Evolutionary conservation across 2,113 vertebrate genomes (phyloP).

Genomic region (Aix galericulata): DNA sequence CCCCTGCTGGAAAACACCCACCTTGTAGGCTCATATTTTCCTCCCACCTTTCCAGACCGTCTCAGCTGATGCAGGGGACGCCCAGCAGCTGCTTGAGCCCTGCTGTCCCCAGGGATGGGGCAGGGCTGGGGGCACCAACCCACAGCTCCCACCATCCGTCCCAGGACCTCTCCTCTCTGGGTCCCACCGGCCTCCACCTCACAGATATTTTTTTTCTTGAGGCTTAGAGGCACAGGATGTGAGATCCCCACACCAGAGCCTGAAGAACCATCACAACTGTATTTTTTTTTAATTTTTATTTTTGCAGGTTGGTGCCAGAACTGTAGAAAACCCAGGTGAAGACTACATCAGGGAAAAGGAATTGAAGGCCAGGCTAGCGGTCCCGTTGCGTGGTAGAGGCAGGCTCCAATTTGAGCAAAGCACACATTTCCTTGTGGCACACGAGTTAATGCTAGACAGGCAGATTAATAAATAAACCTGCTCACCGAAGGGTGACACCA

Average conservation of each 20-base stretch:
- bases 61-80: background rate
- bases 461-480: conserved; percentile 66
- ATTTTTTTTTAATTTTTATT: background rate
- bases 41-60: background rate
- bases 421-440: background rate
- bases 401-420: background rate
- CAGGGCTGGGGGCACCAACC: background rate
- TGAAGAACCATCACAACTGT: background rate
- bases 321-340: background rate
- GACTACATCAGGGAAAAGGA: background rate
- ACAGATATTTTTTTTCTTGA: background rate
- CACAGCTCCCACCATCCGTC: background rate
- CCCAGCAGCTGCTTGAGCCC: background rate
- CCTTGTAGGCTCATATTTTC: background rate
- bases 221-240: background rate
- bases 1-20: background rate
- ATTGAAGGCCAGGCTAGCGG: background rate
- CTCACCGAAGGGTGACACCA: conserved; percentile 18
- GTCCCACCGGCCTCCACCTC: background rate
- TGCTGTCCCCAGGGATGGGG: background rate
- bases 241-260: background rate
- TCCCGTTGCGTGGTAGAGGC: background rate
- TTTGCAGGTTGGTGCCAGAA: background rate
- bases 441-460: conserved; percentile 31
- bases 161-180: background rate